Evolutionary conservation across 2,888 invertebrate genomes (phyloP).

Genomic region (Himalopsyche japonica): DNA sequence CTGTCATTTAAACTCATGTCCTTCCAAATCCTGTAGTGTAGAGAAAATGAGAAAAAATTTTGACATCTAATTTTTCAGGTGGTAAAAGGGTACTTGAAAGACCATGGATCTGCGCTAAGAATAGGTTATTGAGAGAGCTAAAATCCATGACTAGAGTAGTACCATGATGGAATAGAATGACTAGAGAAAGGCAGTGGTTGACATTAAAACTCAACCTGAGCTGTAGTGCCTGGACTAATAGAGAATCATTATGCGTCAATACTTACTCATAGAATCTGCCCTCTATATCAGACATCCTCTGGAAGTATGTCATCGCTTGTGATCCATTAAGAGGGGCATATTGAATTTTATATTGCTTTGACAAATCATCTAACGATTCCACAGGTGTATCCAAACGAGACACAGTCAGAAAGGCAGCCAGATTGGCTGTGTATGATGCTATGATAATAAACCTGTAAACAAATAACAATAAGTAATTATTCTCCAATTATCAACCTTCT

Average conservation of each 20-base stretch:
- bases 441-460: slow-evolving; percentile 85
- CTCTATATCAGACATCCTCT: slow-evolving; percentile 95
- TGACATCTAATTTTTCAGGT: too few species aligned
- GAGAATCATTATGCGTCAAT: not conserved
- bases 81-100: too few species aligned
- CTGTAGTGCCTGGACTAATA: not conserved
- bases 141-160: too few species aligned
- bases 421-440: slow-evolving; percentile 96
- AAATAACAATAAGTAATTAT: not conserved
- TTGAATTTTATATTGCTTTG: slow-evolving; percentile 94
- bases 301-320: slow-evolving; percentile 90
- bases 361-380: slow-evolving; percentile 90
- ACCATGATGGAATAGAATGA: too few species aligned
- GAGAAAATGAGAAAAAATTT: too few species aligned
- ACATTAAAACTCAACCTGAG: too few species aligned
- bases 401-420: slow-evolving; percentile 95
- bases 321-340: slow-evolving; percentile 91
- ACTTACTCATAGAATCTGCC: slow-evolving; percentile 90
- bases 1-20: slow-evolving; percentile 96
- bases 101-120: too few species aligned
- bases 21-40: slow-evolving; percentile 84
- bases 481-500: not conserved
- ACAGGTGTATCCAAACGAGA: slow-evolving; percentile 91
- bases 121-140: too few species aligned
- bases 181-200: too few species aligned